Conservation (phyloP, 2,888 invertebrate genomes). For the Cremastobaeus sp. region DNA sequence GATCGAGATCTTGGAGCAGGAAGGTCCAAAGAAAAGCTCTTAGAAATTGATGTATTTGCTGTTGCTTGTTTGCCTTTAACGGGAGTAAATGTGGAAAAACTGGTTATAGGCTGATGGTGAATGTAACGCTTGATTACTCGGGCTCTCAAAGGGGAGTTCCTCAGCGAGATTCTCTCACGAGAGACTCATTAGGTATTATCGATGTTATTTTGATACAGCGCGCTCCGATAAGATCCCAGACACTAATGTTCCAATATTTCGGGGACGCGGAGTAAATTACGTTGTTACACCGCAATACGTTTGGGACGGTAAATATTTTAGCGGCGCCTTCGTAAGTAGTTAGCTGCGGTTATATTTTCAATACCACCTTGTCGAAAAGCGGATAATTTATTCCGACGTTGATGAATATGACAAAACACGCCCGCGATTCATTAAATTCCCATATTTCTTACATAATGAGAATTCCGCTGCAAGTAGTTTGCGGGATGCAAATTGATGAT, state of each 20-base stretch:
- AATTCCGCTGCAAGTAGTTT: constrained; percentile 20
- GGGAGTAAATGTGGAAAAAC: constrained; percentile 31
- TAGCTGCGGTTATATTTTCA: constrained; percentile 25
- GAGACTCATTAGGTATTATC: constrained; percentile 54
- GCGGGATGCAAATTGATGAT: constrained; percentile 24
- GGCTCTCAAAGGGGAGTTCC: constrained; percentile 40
- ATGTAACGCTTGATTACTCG: constrained; percentile 47
- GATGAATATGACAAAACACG: constrained; percentile 17
- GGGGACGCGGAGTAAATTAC: constrained; percentile 39
- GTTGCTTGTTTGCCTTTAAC: constrained; percentile 6
- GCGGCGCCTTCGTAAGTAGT: constrained; percentile 40
- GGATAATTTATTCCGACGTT: constrained; percentile 44
- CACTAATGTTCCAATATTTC: constrained; percentile 31
- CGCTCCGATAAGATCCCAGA: constrained; percentile 39
- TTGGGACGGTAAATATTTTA: constrained; percentile 36
- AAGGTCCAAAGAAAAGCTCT: no score
- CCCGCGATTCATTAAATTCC: constrained; percentile 34
- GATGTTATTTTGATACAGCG: constrained; percentile 50
- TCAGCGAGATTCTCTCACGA: constrained; percentile 40
- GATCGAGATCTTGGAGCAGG: no score
- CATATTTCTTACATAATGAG: constrained; percentile 40
- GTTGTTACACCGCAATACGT: constrained; percentile 27
- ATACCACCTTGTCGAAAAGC: constrained; percentile 36
- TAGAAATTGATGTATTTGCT: constrained; percentile 25
- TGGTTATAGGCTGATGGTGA: constrained; percentile 33